Evolutionary conservation across 2,113 vertebrate species (phyloP), one percentile per base, ranked within the genome.

Genomic region (Myrmecophaga tridactyla): DNA sequence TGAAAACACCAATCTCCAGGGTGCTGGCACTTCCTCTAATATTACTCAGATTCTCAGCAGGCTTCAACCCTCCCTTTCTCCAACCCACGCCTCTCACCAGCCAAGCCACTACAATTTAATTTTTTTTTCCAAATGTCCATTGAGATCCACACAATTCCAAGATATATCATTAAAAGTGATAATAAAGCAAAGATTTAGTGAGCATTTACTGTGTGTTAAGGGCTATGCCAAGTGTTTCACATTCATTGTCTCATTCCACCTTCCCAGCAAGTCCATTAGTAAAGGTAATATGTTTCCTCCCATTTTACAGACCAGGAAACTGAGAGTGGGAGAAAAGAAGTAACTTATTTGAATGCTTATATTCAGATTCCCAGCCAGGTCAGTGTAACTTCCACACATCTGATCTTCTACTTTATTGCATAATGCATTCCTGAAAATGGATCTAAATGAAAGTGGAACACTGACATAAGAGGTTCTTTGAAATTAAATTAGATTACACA

Each of bases 1-100:
- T 36, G 75, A 92, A 86, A 86, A 96, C 65, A 75, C 73, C 77
- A 48, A 86, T 73, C 82, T 63, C 88, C 94, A 80, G 85, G 77
- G 90, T 88, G 96, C 96, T 76, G 86, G 46, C 76, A 75, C 60
- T 85, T 94, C 65, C 88, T 95, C 58, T 86, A 78, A 87, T 85
- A 86, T 34, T 7, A 12, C 56, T 85, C 51, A 89, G 81, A n/a
- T 41, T 90, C 94, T 84, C 93, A 92, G 92, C 82, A 96, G 95
- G 73, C 31, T n/a, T 46, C 60, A 34, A 5, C 9, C 18, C 41
- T 89, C 72, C 76, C 69, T 56, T 65, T 58, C 72, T n/a, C 67
- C 46, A 70, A 13, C n/a, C 11, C 18, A 27, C 0, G 3, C 48
- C 62, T 77, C 62, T 90, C 77, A 41, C 41, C 48, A 94, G 43